Evolutionary conservation across 2,888 invertebrate species (phyloP).

Genomic region (Caenorhabditis afra): DNA sequence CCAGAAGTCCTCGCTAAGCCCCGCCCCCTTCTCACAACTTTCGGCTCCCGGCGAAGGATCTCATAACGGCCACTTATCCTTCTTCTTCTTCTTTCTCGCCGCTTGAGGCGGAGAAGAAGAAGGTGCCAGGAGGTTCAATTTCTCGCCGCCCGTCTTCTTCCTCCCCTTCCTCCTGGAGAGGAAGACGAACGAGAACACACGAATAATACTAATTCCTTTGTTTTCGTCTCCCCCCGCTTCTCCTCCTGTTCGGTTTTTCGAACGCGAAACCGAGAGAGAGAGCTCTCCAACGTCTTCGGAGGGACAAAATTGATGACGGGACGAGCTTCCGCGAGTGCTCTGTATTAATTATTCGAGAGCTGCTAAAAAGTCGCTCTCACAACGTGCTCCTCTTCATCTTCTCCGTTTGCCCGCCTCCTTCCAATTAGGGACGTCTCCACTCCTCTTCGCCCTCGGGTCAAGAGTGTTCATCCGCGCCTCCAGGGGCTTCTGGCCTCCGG

Average conservation of each 20-base stretch:
- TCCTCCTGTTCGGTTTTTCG: not conserved
- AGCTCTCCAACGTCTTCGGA: no score
- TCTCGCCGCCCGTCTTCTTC: constrained; percentile 4
- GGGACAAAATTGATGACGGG: constrained; percentile 1
- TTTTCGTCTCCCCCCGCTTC: not conserved
- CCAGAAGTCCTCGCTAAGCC: no score
- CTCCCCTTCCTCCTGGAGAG: not conserved
- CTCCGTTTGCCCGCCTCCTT: not conserved
- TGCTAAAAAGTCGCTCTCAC: not conserved
- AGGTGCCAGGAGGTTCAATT: constrained; percentile 11
- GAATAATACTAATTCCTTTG: constrained; percentile 30
- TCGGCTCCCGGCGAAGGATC: no score
- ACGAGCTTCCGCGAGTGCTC: no score
- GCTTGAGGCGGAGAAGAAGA: no score
- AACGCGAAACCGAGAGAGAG: not conserved
- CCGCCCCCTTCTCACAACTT: no score
- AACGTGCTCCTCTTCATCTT: constrained; percentile 2
- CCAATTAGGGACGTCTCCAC: not conserved
- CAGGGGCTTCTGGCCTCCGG: not conserved
- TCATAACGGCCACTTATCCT: constrained; percentile 20
- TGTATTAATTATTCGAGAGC: constrained; percentile 9
- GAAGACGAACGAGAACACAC: constrained; percentile 7
- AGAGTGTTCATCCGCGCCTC: constrained; percentile 18
- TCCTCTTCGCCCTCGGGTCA: constrained; percentile 9
- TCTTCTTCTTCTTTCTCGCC: no score